Conservation (phyloP, 2,797 vertebrate genomes). For the Danio aesculapii region DNA sequence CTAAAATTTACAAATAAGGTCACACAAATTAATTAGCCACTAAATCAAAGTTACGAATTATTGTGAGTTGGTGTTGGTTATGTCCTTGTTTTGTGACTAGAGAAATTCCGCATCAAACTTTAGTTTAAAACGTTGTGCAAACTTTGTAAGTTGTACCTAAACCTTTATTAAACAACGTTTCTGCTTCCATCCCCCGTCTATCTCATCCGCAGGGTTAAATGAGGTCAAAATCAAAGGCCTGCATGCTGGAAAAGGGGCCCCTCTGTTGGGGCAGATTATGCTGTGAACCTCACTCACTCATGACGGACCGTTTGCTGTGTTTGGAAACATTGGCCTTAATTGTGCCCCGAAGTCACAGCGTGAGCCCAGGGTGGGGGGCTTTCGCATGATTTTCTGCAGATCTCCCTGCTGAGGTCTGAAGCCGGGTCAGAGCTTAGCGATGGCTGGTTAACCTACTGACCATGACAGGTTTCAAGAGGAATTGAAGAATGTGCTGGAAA, state of each 20-base stretch:
- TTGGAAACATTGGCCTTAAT: constrained; percentile 80
- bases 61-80: too few relatives aligned
- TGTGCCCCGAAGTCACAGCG: constrained; percentile 75
- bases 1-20: too few relatives aligned
- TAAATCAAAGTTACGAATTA: too few relatives aligned
- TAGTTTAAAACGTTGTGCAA: background rate
- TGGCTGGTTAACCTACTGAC: constrained; percentile 51
- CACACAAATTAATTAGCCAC: too few relatives aligned
- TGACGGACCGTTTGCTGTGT: constrained; percentile 75
- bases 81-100: background rate
- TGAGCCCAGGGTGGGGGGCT: constrained; percentile 60
- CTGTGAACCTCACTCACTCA: constrained; percentile 78
- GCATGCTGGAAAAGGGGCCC: constrained; percentile 59
- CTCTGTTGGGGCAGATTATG: constrained; percentile 78
- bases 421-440: constrained; percentile 42
- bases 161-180: background rate
- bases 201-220: constrained; percentile 72
- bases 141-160: background rate
- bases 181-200: constrained; percentile 8
- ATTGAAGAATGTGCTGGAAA: background rate
- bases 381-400: constrained; percentile 16
- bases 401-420: constrained; percentile 25
- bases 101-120: background rate
- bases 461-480: constrained; percentile 9
- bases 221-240: constrained; percentile 77